Base-by-base conservation (phyloP, 2,113 vertebrate species). In the Passer domesticus region DNA sequence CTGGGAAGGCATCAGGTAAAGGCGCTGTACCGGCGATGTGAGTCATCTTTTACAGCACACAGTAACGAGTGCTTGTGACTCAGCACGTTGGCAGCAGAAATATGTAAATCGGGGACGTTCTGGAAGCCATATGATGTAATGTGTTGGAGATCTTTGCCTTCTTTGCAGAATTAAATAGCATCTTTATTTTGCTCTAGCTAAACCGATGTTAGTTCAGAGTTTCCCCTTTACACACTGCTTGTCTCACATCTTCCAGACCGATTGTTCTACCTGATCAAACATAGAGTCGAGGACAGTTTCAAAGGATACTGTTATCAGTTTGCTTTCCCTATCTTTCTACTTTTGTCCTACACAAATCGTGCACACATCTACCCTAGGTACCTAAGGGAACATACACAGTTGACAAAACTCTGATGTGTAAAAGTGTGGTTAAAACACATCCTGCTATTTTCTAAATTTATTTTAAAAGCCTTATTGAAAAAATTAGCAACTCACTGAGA, bases 41-140 rank as follows among this genome's bases (percentile, higher is more conserved):
- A 93, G 52, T 95, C 88, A 93, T 90, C 78, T 62, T 46, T 6
- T 39, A 88, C n/a, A 39, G 81, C 35, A 17, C 66, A 72, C 35
- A 79, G 84, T 76, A 80, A 41, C n/a, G 30, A 20, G 67, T 39
- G 15, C 58, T 69, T 47, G 52, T 97, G 94, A 96, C 90, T 96
- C 96, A 89, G 89, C 95, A 53, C 9, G 21, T 3, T 91, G 93
- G 53, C 74, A 77, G 89, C 73, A 63, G 70, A n/a, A 37, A 15
- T 28, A 76, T 27, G 50, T 83, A 56, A 56, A 77, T 37, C 31
- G 31, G 37, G n/a, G 52, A 16, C 56, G 43, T 77, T 83, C 46
- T 77, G 21, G 49, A 47, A 94, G 25, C 52, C 17, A 3, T 87
- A 33, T 37, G 67, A 41, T n/a, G 67, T 58, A 49, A 53, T 70